Evolutionary conservation across 2,113 vertebrate species (phyloP), one percentile per base, ranked within the genome.

Genomic region (Sylvia atricapilla): DNA sequence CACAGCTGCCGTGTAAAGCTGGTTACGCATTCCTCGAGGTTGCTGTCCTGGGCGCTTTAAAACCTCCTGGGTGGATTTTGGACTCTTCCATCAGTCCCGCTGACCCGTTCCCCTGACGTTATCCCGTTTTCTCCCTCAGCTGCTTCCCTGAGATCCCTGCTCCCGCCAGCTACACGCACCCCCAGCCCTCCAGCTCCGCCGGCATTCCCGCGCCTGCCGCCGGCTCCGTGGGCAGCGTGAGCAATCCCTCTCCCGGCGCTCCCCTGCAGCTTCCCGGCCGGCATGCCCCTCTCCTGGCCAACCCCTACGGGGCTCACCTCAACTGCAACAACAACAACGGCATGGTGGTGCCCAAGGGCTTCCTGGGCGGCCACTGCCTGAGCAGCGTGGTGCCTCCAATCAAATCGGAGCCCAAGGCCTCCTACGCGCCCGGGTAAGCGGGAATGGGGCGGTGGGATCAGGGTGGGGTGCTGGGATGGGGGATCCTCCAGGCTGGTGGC

Each of bases 141-240:
- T 99, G 99, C 97, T 99, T 99, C 98, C 98, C 99, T 13, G 99
- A 99, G 97, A 99, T 99, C 97, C 98, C 99, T 23, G 97, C 89
- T 96, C 98, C 98, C 96, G 83, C 97, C 98, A 96, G 97, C 97
- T 97, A 97, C 63, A 84, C 97, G 5, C 98, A 94, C 97, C 97
- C 97, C 84, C 98, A 97, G 84, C 96, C 93, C 96, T 98, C 55
- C 59, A 98, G 96, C 92, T 98, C 97, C 8, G 39, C 95, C 9
- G 39, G 94, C 28, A 4, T 85, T 44, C 84, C n/a, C 4, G 50
- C 58, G 0, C 91, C 96, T 73, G 63, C 94, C 7, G 35, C 94
- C 87, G 6, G 89, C 80, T 91, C 97, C 63, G 7, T 97, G 77
- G 3, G 88, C 93, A 77, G 70, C 81, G 86, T 85, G 85, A 96